phyloP scores from a whole-genome alignment of 2,888 invertebrate genomes.

The Trypoxylon attenuatum region DNA sequence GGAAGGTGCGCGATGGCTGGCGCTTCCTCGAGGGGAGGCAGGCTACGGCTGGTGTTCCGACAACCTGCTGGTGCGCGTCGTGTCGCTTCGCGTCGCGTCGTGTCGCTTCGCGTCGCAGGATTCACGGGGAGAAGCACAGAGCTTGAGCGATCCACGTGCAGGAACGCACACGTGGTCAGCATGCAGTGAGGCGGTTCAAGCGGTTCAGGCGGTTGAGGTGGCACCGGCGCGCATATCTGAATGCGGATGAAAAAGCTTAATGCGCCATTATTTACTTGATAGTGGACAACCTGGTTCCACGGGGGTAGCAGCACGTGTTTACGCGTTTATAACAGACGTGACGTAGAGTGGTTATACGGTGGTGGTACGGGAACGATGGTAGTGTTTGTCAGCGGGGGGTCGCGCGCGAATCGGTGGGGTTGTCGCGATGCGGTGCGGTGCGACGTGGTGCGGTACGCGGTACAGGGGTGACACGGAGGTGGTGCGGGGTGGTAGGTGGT shows the following conservation, averaged over 20 bases:
- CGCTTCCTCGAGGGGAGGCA: not conserved
- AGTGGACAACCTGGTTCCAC: constrained; percentile 71
- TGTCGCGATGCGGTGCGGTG: not conserved
- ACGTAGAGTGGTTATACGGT: constrained; percentile 66
- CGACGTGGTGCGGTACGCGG: constrained; percentile 21
- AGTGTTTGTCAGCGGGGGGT: constrained; percentile 38
- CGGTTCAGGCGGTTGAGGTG: constrained; percentile 26
- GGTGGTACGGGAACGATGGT: constrained; percentile 35
- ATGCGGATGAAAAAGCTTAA: constrained; percentile 72
- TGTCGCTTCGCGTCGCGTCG: no score
- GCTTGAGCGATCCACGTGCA: constrained; percentile 26
- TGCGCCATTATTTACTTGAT: constrained; percentile 74
- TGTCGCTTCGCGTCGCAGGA: no score
- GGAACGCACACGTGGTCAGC: constrained; percentile 31
- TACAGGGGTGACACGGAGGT: constrained; percentile 7
- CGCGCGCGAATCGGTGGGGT: not conserved
- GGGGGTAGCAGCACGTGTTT: constrained; percentile 70
- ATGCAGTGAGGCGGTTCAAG: not conserved
- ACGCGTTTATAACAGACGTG: constrained; percentile 73
- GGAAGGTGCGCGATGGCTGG: constrained; percentile 9
- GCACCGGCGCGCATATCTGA: constrained; percentile 44
- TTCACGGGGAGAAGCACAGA: constrained; percentile 8
- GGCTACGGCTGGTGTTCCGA: constrained; percentile 12
- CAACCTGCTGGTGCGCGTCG: constrained; percentile 52
- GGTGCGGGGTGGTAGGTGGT: constrained; percentile 22